A percentile compares a stretch with the other conserved stretches of the same genome.
Conservation (phyloP, 2,113 vertebrate genomes). For the Cephalopterus ornatus region DNA sequence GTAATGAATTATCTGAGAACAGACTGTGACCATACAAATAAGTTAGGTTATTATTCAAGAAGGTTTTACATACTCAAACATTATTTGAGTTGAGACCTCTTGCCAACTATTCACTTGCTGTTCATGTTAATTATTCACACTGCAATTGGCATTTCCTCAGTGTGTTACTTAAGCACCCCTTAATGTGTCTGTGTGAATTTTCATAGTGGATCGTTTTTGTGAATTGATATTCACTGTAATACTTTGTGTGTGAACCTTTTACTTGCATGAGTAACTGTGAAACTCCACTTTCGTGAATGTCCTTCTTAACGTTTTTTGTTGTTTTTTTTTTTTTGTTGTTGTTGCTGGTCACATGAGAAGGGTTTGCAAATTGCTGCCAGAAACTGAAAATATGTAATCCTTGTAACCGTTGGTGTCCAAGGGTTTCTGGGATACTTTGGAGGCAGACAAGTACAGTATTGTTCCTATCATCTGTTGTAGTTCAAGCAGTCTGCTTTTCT, state of each 20-base stretch:
- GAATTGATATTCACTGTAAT: background rate
- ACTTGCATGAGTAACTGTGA: conserved; percentile 2
- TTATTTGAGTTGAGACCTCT: background rate
- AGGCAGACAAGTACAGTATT: conserved; percentile 18
- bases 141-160: conserved; percentile 25
- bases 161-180: background rate
- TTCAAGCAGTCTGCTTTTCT: background rate
- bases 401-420: background rate
- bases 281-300: background rate
- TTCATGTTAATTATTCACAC: conserved; percentile 49
- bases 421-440: conserved; percentile 23
- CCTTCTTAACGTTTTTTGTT: background rate
- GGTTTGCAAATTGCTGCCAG: conserved; percentile 34
- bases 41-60: background rate
- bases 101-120: conserved; percentile 29
- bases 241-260: background rate
- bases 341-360: conserved; percentile 25
- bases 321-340: background rate
- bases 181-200: background rate
- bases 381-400: conserved; percentile 44
- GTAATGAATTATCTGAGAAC: conserved; percentile 21
- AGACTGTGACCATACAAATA: background rate
- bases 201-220: accelerated
- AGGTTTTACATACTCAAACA: conserved; percentile 1
- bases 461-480: conserved; percentile 4